Conservation (phyloP, 2,113 vertebrate species). For the Microcebus griseorufus region DNA sequence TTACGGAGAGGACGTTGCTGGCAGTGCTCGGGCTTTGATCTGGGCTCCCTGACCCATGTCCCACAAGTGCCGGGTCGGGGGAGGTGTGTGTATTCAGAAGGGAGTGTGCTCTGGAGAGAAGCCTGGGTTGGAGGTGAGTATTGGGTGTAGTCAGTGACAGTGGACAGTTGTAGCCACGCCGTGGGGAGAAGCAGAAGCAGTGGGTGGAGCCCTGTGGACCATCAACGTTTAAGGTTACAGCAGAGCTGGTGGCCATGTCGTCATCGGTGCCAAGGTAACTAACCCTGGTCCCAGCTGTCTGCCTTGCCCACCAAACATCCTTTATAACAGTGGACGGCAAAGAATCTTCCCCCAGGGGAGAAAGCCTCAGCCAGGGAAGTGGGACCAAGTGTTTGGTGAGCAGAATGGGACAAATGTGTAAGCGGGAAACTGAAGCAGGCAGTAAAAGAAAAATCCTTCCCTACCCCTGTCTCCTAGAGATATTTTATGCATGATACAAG, state of each 20-base stretch:
- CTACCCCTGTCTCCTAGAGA: not conserved
- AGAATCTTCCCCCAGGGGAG: not conserved
- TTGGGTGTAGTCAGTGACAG: not conserved
- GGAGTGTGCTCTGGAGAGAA: not conserved
- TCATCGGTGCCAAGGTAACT: not conserved
- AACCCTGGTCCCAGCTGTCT: not conserved
- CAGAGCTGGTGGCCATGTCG: not conserved
- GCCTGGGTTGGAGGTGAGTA: not conserved
- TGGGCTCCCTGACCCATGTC: not conserved
- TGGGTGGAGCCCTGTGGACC: not conserved
- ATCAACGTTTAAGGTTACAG: not conserved
- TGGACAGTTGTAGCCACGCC: not conserved
- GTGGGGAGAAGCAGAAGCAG: too few species aligned
- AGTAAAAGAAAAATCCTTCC: not conserved
- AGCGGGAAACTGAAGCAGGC: not conserved
- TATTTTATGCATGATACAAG: not conserved
- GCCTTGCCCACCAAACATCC: not conserved
- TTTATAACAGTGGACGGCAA: not conserved
- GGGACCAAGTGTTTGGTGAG: not conserved
- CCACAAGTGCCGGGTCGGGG: accelerated
- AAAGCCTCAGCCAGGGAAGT: not conserved
- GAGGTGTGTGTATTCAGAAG: not conserved
- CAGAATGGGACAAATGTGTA: not conserved
- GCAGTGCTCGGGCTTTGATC: not conserved
- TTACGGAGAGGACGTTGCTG: not conserved